Conservation (phyloP, 2,113 vertebrate genomes). For the Ceuthmochares aereus region DNA sequence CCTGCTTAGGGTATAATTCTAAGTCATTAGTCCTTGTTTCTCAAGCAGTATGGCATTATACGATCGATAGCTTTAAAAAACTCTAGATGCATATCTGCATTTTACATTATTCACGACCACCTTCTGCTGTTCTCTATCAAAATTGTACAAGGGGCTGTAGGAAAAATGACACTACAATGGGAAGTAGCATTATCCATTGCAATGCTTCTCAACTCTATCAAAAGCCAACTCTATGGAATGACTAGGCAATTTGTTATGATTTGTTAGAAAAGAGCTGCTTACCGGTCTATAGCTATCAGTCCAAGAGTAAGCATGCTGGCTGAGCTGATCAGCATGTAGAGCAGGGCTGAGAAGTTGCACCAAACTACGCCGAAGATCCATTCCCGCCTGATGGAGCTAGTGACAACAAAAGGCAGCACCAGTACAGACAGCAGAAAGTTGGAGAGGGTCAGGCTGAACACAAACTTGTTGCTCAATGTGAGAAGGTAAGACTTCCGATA, state of each 20-base stretch:
- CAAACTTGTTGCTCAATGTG: constrained; percentile 98
- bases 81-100: neutral
- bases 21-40: neutral
- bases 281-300: constrained; percentile 96
- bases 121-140: neutral
- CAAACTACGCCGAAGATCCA: constrained; percentile 98
- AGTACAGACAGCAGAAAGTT: constrained; percentile 92
- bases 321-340: constrained; percentile 96
- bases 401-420: constrained; percentile 93
- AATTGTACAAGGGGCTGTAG: neutral
- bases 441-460: constrained; percentile 96
- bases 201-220: neutral
- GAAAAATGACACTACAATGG: neutral
- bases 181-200: rapidly evolving
- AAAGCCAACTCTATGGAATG: neutral
- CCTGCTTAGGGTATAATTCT: neutral
- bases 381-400: constrained; percentile 88
- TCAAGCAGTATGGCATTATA: neutral
- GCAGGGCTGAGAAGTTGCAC: constrained; percentile 97
- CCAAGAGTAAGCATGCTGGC: constrained; percentile 98
- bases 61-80: neutral
- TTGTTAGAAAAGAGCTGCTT: constrained; percentile 26
- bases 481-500: constrained; percentile 95
- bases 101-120: neutral
- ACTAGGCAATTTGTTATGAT: rapidly evolving